Base-by-base conservation (phyloP, 2,113 vertebrate species). In the Archilochus colubris region DNA sequence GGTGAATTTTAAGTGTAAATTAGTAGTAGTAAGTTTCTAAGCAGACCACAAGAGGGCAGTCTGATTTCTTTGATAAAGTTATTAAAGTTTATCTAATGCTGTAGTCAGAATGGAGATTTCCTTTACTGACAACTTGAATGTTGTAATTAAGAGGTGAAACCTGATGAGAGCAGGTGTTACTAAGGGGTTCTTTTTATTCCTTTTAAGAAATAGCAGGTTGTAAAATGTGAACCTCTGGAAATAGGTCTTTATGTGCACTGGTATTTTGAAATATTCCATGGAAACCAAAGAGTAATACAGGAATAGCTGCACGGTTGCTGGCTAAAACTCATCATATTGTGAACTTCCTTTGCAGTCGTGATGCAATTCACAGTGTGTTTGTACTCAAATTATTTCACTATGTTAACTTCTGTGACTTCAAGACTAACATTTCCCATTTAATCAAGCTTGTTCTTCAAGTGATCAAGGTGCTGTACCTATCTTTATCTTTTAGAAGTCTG, bases 11-110 rank as follows among this genome's bases (percentile, higher is more conserved):
- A 59, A 50, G 23, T 21, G 25, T 8, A 6, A 84, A 24, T 81
- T 57, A 57, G 14, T 33, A 66, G 12, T 30, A 66, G 12, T 30
- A 48, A 23, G 14, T 73, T 87, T 75, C 19, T 64, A 20, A 5
- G 6, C 10, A 12, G 10, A 79, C 74, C 96, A 58, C 87, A 79
- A 76, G 96, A 82, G 93, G 95, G 94, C 96, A 89, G 72, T 88
- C 59, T 81, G 72, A 91, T 80, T 77, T 91, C 43, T 75, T 4
- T 28, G 84, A 28, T 74, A 43, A 50, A 40, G 4, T 62, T 33
- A 13, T 16, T 40, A 20, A 44, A 14, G 2, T 27, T 57, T 43
- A 5, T 57, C 10, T 78, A 46, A 31, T 51, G 22, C 27, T 50
- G 4, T 61, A 27, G 31, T 74, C 14, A 55, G 19, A 93, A 48